phyloP scores from a whole-genome alignment of 1,140 invertebrate species.

The Diorhabda sublineata region DNA sequence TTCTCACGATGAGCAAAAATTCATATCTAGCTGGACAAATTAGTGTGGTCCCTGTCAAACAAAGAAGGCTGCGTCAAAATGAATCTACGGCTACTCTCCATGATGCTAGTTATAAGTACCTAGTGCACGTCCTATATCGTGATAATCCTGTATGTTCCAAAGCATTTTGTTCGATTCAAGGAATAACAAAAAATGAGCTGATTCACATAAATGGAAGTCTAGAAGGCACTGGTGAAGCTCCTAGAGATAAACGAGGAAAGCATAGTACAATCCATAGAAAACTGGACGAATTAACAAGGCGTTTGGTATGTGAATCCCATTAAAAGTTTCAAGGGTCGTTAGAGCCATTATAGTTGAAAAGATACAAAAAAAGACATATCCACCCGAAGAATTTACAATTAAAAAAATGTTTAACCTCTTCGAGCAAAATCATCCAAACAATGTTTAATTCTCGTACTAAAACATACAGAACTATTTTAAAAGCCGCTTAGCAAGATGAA shows the following conservation, averaged over 20 bases:
- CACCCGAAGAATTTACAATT: slow-evolving; percentile 14
- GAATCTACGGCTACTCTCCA: background rate
- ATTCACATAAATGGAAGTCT: background rate
- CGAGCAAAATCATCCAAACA: background rate
- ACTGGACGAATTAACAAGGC: background rate
- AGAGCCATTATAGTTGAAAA: no score
- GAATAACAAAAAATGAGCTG: background rate
- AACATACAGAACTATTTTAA: slow-evolving; percentile 15
- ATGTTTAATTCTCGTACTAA: slow-evolving; percentile 12
- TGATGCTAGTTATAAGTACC: background rate
- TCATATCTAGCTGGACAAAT: background rate
- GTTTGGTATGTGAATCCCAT: slow-evolving; percentile 4
- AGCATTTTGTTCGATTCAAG: background rate
- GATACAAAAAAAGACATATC: no score
- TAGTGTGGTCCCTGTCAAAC: background rate
- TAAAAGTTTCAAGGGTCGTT: slow-evolving; percentile 13
- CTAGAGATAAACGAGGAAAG: background rate
- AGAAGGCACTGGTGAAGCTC: background rate
- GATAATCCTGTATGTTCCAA: slow-evolving; percentile 5
- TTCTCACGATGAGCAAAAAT: background rate
- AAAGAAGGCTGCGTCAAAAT: background rate
- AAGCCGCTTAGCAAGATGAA: background rate
- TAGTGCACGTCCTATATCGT: background rate
- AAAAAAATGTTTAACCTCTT: slow-evolving; percentile 24
- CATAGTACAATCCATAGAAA: background rate